Percentiles rank a stretch among this genome's conserved stretches.
phyloP scores from a whole-genome alignment of 2,797 vertebrate species.

The Halcyon badia region DNA sequence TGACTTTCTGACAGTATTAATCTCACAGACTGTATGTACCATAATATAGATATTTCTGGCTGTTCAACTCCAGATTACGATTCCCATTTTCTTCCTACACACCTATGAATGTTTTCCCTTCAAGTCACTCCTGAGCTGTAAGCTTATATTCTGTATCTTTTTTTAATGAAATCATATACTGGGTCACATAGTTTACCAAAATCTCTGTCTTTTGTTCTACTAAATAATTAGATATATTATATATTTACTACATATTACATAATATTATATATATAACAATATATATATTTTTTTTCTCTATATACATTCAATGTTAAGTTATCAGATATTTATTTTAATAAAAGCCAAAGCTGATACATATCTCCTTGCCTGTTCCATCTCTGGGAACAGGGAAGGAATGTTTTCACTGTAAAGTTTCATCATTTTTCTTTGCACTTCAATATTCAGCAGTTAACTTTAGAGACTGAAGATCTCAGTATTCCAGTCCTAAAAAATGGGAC shows the following conservation, averaged over 20 bases:
- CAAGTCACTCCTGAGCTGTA: neutral
- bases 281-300: neutral
- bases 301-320: neutral
- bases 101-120: slow-evolving; percentile 3
- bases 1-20: slow-evolving; percentile 31
- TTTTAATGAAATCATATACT: neutral
- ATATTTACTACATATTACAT: neutral
- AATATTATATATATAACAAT: neutral
- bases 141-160: neutral
- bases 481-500: neutral
- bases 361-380: neutral
- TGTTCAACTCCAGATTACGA: neutral
- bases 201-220: neutral
- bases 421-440: neutral
- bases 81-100: slow-evolving; percentile 1
- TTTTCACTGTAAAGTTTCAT: neutral
- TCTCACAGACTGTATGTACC: neutral
- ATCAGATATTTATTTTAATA: neutral
- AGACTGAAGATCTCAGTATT: neutral
- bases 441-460: neutral
- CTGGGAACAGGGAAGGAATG: neutral
- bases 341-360: neutral
- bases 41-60: neutral
- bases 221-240: neutral
- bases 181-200: neutral